These are phyloP conservation scores for Monoplex corrugatus DNA, from an alignment of 2,888 invertebrate species.

Conservation along the genomic window DNA sequence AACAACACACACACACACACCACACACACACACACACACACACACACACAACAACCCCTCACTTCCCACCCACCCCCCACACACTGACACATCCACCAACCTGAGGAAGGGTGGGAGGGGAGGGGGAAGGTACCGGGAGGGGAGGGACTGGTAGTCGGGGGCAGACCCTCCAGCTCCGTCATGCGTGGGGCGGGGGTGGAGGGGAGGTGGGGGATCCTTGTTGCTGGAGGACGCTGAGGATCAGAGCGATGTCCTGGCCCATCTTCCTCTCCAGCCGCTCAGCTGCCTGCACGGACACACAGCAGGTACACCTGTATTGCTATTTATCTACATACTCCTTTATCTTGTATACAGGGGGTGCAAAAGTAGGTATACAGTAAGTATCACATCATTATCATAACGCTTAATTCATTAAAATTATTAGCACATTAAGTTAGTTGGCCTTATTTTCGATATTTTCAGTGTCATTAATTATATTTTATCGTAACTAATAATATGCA, in stretches of 20 bases:
- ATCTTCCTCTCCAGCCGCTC: conserved; percentile 79
- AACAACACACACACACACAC: background rate
- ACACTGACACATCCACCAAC: conserved; percentile 54
- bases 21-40: background rate
- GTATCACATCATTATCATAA: too few species aligned
- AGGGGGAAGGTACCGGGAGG: conserved; percentile 54
- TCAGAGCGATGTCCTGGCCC: conserved; percentile 79
- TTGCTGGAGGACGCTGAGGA: conserved; percentile 75
- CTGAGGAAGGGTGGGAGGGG: conserved; percentile 54
- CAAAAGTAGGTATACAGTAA: too few species aligned
- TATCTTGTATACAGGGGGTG: too few species aligned
- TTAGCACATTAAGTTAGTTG: too few species aligned
- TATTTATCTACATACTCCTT: too few species aligned
- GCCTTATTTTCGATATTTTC: too few species aligned
- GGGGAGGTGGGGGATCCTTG: conserved; percentile 61
- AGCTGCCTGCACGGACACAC: conserved; percentile 79
- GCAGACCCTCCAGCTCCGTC: conserved; percentile 58
- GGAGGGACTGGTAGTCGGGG: conserved; percentile 60
- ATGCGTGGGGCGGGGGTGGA: conserved; percentile 57
- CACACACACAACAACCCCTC: too few species aligned
- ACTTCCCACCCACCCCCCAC: too few species aligned
- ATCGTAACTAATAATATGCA: too few species aligned
- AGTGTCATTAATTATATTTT: too few species aligned
- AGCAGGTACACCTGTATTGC: too few species aligned
- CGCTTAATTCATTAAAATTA: too few species aligned